Percentiles rank a stretch among this genome's conserved stretches.
phyloP scores from a whole-genome alignment of 2,797 vertebrate genomes.

The Mallotus villosus region DNA sequence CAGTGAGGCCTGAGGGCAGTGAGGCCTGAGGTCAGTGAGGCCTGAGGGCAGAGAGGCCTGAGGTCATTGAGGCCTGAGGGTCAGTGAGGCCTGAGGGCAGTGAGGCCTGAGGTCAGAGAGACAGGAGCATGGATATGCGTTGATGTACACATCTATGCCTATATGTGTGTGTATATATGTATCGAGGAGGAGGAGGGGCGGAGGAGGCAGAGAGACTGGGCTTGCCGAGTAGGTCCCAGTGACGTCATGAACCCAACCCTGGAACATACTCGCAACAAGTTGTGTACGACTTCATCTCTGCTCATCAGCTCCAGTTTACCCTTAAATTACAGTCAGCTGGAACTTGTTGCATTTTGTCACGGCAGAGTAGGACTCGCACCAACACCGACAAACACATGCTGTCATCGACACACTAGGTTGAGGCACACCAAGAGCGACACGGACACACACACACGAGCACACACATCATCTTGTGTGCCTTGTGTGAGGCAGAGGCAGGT shows the following conservation, averaged over 20 bases:
- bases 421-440: conserved; percentile 5
- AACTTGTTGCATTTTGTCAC: conserved; percentile 69
- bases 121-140: conserved; percentile 40
- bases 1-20: too few species aligned
- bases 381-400: conserved; percentile 20
- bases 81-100: too few species aligned
- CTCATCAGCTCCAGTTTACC: conserved; percentile 79
- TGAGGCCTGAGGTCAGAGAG: too few species aligned
- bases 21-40: too few species aligned
- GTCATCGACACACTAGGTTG: too few species aligned
- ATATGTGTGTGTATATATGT: too few species aligned
- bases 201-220: conserved; percentile 8
- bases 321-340: conserved; percentile 77
- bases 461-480: conserved; percentile 40
- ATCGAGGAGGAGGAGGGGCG: not conserved
- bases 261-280: conserved; percentile 71
- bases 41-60: too few species aligned
- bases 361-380: conserved; percentile 44
- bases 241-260: conserved; percentile 67
- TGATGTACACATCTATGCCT: too few species aligned
- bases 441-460: conserved; percentile 24
- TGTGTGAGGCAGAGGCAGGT: conserved; percentile 67
- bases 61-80: too few species aligned
- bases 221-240: conserved; percentile 54
- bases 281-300: conserved; percentile 71